Conservation (phyloP, 2,113 vertebrate species). For the Mystacornis crossleyi region DNA sequence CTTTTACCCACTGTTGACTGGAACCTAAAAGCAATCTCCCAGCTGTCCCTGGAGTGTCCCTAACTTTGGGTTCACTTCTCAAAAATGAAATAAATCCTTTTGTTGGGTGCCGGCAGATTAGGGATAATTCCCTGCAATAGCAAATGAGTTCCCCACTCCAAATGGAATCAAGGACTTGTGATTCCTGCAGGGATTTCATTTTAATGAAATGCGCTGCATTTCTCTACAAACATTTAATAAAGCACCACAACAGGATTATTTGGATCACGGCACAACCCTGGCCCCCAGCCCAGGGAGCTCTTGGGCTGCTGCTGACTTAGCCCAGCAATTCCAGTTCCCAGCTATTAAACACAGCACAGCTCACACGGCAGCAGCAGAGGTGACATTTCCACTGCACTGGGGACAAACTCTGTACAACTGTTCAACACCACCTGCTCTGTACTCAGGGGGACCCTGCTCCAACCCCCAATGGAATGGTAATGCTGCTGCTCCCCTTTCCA, state of each 20-base stretch:
- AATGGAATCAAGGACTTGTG: not conserved
- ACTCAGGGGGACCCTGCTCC: not conserved
- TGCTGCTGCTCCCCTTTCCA: not conserved
- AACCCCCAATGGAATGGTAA: fast-evolving
- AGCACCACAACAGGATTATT: constrained; percentile 15
- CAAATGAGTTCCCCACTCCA: not conserved
- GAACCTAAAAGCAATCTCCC: not conserved
- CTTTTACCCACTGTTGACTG: not conserved
- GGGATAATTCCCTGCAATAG: not conserved
- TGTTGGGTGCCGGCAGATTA: not conserved
- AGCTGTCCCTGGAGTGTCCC: not conserved
- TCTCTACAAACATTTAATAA: constrained; percentile 16
- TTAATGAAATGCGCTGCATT: not conserved
- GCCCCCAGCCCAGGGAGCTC: not conserved
- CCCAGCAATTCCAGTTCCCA: not conserved
- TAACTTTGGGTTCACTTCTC: not conserved
- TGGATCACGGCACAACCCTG: not conserved
- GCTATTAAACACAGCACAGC: not conserved
- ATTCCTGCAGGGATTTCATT: constrained; percentile 23
- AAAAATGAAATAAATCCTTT: not conserved
- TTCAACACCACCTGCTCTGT: not conserved
- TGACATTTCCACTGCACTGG: not conserved
- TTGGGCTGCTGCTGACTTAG: not conserved
- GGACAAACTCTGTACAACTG: not conserved
- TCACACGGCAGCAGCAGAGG: not conserved